Conservation (phyloP, 2,888 invertebrate genomes). For the Nomada ferruginata region DNA sequence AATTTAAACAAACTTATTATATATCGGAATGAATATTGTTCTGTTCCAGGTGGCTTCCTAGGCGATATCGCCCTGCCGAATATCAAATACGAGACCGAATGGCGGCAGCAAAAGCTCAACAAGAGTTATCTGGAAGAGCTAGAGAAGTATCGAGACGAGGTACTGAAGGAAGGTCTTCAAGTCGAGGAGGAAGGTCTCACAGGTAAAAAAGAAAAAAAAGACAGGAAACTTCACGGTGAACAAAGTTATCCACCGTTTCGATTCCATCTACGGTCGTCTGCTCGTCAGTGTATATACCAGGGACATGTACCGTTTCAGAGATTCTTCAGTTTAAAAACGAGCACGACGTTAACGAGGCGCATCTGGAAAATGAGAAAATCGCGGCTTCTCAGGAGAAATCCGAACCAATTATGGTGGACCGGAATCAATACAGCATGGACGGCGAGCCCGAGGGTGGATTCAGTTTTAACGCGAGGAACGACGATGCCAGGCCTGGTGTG, state of each 20-base stretch:
- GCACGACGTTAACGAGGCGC: slow-evolving; percentile 63
- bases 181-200: slow-evolving; percentile 94
- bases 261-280: not conserved
- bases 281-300: not conserved
- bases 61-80: slow-evolving; percentile 94
- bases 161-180: slow-evolving; percentile 91
- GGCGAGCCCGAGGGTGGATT: slow-evolving; percentile 67
- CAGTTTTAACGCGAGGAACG: slow-evolving; percentile 61
- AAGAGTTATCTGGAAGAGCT: slow-evolving; percentile 90
- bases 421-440: slow-evolving; percentile 77
- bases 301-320: slow-evolving; percentile 72
- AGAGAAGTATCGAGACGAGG: slow-evolving; percentile 93
- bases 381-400: slow-evolving; percentile 70
- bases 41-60: slow-evolving; percentile 90
- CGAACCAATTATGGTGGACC: slow-evolving; percentile 73
- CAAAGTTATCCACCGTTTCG: not conserved
- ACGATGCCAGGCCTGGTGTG: slow-evolving; percentile 72
- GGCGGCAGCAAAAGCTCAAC: slow-evolving; percentile 86
- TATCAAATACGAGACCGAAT: slow-evolving; percentile 85
- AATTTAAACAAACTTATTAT: too few relatives aligned
- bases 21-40: slow-evolving; percentile 20
- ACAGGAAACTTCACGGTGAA: not conserved
- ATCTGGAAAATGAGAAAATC: slow-evolving; percentile 64
- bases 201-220: slow-evolving; percentile 83
- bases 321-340: slow-evolving; percentile 79